Conservation (phyloP, 2,888 invertebrate genomes). For the Stratiomys singularior region DNA sequence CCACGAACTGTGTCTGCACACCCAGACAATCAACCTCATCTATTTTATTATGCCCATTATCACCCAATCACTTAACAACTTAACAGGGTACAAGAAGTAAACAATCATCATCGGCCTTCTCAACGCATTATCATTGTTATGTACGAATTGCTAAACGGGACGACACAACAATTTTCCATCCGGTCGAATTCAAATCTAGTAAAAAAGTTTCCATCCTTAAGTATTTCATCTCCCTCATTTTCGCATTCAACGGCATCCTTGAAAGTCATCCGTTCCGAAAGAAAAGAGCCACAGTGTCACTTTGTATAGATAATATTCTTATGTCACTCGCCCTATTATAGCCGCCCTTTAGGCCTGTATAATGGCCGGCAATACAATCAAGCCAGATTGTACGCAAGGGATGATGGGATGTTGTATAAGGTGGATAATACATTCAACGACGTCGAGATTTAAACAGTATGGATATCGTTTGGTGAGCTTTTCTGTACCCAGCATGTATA, state of each 20-base stretch:
- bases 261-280: background rate
- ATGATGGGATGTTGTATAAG: background rate
- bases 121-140: conserved; percentile 5
- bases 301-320: conserved; percentile 26
- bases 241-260: background rate
- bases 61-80: conserved; percentile 41
- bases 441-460: background rate
- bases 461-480: no score
- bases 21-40: conserved; percentile 1
- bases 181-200: conserved; percentile 19
- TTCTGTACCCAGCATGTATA: no score
- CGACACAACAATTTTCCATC: conserved; percentile 22
- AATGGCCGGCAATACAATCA: conserved; percentile 7
- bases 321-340: conserved; percentile 17
- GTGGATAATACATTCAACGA: background rate
- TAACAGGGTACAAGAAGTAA: conserved; percentile 12
- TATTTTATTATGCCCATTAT: conserved; percentile 25
- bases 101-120: conserved; percentile 1
- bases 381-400: background rate
- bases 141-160: conserved; percentile 2
- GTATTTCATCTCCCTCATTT: background rate
- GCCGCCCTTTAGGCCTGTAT: conserved; percentile 13
- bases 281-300: conserved; percentile 1
- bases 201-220: conserved; percentile 14
- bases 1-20: background rate